Conservation (phyloP, 2,888 invertebrate species). For the Synanthedon myopaeformis region DNA sequence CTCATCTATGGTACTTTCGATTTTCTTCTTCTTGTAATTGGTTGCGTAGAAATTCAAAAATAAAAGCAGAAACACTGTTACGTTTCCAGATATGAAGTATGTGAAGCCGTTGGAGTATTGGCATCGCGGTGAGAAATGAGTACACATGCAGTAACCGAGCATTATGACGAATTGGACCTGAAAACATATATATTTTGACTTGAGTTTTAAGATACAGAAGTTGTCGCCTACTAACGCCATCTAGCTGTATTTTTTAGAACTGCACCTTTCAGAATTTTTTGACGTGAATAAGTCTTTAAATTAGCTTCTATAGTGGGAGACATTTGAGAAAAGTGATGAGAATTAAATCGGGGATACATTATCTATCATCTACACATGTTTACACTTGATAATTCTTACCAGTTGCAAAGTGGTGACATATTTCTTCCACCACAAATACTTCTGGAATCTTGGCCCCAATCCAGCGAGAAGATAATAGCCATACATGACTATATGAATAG, state of each 20-base stretch:
- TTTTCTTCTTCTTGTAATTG: constrained; percentile 55
- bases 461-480: constrained; percentile 83
- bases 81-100: constrained; percentile 66
- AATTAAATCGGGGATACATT: no score
- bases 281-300: no score
- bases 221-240: no score
- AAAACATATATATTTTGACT: constrained; percentile 13
- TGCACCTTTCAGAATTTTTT: no score
- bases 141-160: constrained; percentile 71
- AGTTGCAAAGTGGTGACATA: constrained; percentile 86
- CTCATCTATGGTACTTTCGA: constrained; percentile 26
- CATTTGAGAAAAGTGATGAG: no score
- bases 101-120: constrained; percentile 72
- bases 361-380: no score
- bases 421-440: constrained; percentile 90
- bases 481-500: constrained; percentile 88
- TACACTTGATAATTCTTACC: constrained; percentile 49
- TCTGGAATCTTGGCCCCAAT: constrained; percentile 79
- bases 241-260: no score
- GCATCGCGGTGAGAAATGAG: constrained; percentile 69
- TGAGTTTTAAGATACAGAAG: no score
- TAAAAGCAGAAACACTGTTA: constrained; percentile 72
- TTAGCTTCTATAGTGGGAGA: no score
- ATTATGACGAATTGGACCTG: constrained; percentile 77
- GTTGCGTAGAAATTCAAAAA: constrained; percentile 76